Evolutionary conservation across 2,113 vertebrate species (phyloP), one percentile per base, ranked within the genome.

Genomic region (Nibea coibor): DNA sequence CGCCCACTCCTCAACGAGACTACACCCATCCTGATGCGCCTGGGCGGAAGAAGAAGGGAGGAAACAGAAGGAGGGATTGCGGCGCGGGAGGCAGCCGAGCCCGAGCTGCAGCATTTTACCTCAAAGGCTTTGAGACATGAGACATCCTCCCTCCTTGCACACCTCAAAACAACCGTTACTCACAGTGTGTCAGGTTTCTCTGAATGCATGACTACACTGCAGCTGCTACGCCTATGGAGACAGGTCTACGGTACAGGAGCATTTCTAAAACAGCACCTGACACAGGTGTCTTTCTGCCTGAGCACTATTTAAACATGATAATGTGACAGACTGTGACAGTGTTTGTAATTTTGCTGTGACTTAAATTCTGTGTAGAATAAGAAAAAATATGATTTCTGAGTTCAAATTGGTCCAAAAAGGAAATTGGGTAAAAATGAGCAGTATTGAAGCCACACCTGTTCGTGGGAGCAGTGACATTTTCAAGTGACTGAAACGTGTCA

Each of bases 1-100:
- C 77, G 16, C 84, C 85, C 87, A 82, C 86, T 80, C 72, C 56
- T 70, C 79, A 76, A 87, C 61, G 5, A 82, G 79, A 82, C 89
- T 77, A 77, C 84, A 88, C 77, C 84, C 87, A 72, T 83, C 71
- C 53, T 66, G 31, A 83, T 75, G 66, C 35, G 82, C 82, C 82
- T 84, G 58, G 43, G 58, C 57, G 79, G 69, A 65, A 28, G 19
- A 19, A n/a, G 58, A 47, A 51, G 80, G 81, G 53, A 80, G 53
- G 75, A 75, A 78, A 75, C 20, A 11, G 69, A 74, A 75, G 16
- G 66, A 66, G 63, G 43, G 73, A 68, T 39, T 65, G 24, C 59
- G 45, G 63, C 10, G 4, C 0, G 10, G 43, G 69, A 81, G 72
- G 71, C 74, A 63, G 65, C 70, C 76, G 45, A 57, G 35, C 35